phyloP scores from a whole-genome alignment of 2,888 invertebrate genomes.

The Cepaea hortensis region DNA sequence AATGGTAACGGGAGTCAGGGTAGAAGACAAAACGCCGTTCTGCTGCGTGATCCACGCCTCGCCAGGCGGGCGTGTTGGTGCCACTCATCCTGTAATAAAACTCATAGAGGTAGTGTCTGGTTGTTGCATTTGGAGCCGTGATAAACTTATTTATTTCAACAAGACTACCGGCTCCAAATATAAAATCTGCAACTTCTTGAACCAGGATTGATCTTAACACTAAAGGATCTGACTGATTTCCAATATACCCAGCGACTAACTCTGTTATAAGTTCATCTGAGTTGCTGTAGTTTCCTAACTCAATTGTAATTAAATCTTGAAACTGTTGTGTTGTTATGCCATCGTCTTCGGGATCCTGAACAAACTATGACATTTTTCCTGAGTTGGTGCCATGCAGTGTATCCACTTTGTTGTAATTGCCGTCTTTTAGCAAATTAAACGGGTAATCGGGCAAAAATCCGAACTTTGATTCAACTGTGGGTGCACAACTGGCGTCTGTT shows the following conservation, averaged over 20 bases:
- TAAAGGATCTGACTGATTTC: conserved; percentile 30
- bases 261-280: neutral
- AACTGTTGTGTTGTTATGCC: conserved; percentile 22
- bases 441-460: conserved; percentile 36
- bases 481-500: neutral
- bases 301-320: neutral
- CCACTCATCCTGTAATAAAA: conserved; percentile 16
- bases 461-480: conserved; percentile 33
- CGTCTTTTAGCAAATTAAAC: neutral
- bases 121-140: neutral
- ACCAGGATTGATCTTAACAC: conserved; percentile 15
- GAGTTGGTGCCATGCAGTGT: conserved; percentile 19
- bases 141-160: neutral
- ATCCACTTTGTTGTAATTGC: conserved; percentile 28
- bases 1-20: neutral
- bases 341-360: conserved; percentile 22
- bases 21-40: conserved; percentile 21
- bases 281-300: neutral
- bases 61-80: conserved; percentile 4
- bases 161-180: neutral
- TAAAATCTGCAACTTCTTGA: conserved; percentile 1
- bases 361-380: neutral
- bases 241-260: neutral
- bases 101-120: conserved; percentile 20
- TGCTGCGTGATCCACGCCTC: conserved; percentile 9